Evolutionary conservation across 2,888 invertebrate genomes (phyloP), one percentile per base, ranked within the genome.

Genomic region (Drosophila falleni): DNA sequence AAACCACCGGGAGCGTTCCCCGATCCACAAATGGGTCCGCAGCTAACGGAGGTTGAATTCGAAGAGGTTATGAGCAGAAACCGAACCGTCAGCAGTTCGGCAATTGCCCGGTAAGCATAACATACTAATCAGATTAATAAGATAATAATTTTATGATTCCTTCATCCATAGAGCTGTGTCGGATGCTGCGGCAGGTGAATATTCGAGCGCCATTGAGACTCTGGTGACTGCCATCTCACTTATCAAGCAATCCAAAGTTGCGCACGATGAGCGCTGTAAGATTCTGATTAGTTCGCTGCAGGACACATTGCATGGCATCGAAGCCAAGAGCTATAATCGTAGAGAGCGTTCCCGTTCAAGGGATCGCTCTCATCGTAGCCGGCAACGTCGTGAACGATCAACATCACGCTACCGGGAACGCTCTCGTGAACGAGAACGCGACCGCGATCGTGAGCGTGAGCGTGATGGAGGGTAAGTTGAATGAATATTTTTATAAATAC

Each of bases 21-120:
- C 2, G 93, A 92, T 50, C 92, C 92, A 42, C 80, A 89, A 47
- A 94, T 95, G 70, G 91, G 91, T 8, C 95, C 95, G 0, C 95
- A 95, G 71, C 94, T 98, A 79, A 95, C 96, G 75, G 99, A 99
- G 93, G 97, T 96, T 39, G 99, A 99, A 93, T 99, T 99, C 93
- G 99, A 99, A 93, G 99, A 99, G 92, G 97, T 98, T 62, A 98
- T 99, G 97, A 96, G 97, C 64, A 95, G 99, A 76, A 99, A 99
- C 93, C 95, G 99, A 82, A 99, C 99, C 9, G 99, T 99, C 0
- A 98, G 98, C 39, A 98, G 98, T 80, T 98, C 98, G 58, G 99
- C 99, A 16, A 99, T 99, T 80, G 97, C 98, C 13, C 91, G 93
- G 91, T 92, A 66, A 49, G 71, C 15, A 15, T 10, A n/a, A 15